These are phyloP conservation scores for Hypothenemus hampei DNA, from an alignment of 1,140 invertebrate genomes.

Conservation along the genomic window DNA sequence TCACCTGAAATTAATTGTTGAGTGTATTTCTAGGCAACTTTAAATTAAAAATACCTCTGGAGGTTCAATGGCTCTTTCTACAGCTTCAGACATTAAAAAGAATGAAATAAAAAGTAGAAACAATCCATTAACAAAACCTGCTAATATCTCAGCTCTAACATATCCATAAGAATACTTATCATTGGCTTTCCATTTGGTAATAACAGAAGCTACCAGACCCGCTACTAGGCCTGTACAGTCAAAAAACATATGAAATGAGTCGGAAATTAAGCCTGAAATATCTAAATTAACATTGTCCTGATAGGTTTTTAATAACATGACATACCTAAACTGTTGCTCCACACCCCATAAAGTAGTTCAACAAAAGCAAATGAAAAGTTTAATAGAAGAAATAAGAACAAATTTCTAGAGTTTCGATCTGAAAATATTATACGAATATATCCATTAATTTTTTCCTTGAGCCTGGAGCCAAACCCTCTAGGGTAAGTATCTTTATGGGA, in stretches of 20 bases:
- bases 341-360: constrained; percentile 90
- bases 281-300: constrained; percentile 6
- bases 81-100: constrained; percentile 93
- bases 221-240: constrained; percentile 94
- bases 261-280: constrained; percentile 83
- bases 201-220: constrained; percentile 86
- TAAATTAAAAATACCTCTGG: constrained; percentile 76
- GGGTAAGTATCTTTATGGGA: constrained; percentile 66
- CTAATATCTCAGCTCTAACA: constrained; percentile 91
- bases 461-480: constrained; percentile 55
- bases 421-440: constrained; percentile 87
- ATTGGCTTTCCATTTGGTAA: constrained; percentile 90
- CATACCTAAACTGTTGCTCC: constrained; percentile 88
- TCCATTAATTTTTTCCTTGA: constrained; percentile 67
- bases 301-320: background rate
- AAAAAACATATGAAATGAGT: constrained; percentile 99
- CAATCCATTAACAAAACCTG: constrained; percentile 94
- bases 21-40: background rate
- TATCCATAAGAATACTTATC: constrained; percentile 94
- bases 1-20: constrained; percentile 62
- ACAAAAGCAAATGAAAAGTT: constrained; percentile 97
- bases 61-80: constrained; percentile 86
- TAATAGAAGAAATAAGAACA: constrained; percentile 90
- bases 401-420: constrained; percentile 87
- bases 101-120: constrained; percentile 94